Conservation (phyloP, 2,113 vertebrate species). For the Alligator sinensis region DNA sequence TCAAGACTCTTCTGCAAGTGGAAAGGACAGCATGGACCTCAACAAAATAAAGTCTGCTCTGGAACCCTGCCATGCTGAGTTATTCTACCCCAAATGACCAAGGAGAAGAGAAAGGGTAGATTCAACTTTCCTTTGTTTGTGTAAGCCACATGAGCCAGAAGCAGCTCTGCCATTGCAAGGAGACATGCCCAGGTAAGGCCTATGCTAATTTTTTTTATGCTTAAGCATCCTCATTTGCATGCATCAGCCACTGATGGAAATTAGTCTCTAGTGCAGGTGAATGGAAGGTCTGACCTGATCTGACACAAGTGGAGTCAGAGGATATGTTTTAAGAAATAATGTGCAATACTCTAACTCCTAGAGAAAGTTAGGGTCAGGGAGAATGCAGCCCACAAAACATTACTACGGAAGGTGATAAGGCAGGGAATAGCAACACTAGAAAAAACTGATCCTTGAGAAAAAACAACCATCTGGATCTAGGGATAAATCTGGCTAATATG, state of each 20-base stretch:
- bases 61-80: neutral
- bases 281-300: neutral
- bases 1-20: too few relatives aligned
- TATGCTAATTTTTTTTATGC: neutral
- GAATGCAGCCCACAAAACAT: neutral
- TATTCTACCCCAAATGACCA: neutral
- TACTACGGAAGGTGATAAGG: neutral
- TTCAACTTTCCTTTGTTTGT: neutral
- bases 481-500: neutral
- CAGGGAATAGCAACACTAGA: neutral
- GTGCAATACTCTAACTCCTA: neutral
- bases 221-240: neutral
- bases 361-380: neutral
- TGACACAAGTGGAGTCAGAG: neutral
- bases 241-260: neutral
- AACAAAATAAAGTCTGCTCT: too few relatives aligned
- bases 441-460: neutral
- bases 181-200: neutral
- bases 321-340: neutral
- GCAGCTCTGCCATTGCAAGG: neutral
- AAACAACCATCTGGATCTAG: neutral
- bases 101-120: neutral
- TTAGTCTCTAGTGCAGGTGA: neutral
- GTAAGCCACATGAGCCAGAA: neutral
- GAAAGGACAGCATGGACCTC: too few relatives aligned